A percentile compares a stretch with the other conserved stretches of the same genome.
These are phyloP conservation scores for Gryllus longicercus DNA, from an alignment of 2,888 invertebrate species.

Conservation along the genomic window DNA sequence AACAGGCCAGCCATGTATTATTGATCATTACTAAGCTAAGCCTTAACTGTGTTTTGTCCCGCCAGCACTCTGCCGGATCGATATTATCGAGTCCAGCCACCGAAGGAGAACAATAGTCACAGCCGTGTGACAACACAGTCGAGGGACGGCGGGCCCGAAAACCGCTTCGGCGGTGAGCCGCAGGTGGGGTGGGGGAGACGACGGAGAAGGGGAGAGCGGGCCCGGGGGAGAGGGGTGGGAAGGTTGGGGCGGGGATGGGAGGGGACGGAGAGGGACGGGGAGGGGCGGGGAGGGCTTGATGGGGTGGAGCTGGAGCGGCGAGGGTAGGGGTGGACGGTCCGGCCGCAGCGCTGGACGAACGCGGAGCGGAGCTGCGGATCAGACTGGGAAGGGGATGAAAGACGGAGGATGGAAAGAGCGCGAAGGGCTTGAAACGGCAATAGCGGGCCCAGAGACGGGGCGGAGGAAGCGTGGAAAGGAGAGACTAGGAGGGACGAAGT, in stretches of 20 bases:
- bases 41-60: neutral
- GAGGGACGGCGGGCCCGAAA: neutral
- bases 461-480: too few species aligned
- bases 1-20: slow-evolving; percentile 11
- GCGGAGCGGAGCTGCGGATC: too few species aligned
- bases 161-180: neutral
- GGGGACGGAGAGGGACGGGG: too few species aligned
- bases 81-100: slow-evolving; percentile 3
- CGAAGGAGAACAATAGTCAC: slow-evolving; percentile 7
- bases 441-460: neutral
- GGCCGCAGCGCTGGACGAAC: too few species aligned
- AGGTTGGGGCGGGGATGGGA: too few species aligned
- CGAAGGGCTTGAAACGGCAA: neutral
- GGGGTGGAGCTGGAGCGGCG: too few species aligned
- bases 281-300: too few species aligned
- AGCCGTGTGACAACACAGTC: slow-evolving; percentile 5
- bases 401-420: neutral
- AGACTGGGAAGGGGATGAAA: neutral
- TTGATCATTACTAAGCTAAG: neutral
- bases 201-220: neutral
- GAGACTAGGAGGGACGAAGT: too few species aligned
- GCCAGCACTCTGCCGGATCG: slow-evolving; percentile 6
- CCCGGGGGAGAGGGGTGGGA: too few species aligned
- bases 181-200: neutral
- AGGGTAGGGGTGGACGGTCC: too few species aligned